Conservation (phyloP, 2,797 vertebrate genomes). For the Melanotaenia trifasciata region DNA sequence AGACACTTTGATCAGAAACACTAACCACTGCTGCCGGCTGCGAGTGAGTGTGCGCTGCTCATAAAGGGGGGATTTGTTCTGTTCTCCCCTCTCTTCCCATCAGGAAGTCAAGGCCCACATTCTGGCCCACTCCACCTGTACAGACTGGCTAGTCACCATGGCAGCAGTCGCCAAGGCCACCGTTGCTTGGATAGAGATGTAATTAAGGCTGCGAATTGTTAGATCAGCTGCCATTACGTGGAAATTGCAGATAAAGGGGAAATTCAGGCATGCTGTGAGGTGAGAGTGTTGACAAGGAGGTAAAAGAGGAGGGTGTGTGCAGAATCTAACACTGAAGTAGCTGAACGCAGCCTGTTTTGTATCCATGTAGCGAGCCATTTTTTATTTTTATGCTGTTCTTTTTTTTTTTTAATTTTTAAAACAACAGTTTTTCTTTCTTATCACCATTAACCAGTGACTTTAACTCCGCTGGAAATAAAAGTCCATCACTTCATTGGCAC, state of each 20-base stretch:
- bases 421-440: background rate
- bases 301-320: slow-evolving; percentile 22
- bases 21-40: slow-evolving; percentile 65
- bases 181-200: slow-evolving; percentile 76
- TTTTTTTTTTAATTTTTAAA: background rate
- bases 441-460: background rate
- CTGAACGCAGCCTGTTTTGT: background rate
- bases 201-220: slow-evolving; percentile 78
- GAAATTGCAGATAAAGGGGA: slow-evolving; percentile 77
- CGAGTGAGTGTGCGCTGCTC: slow-evolving; percentile 40
- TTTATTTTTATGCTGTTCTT: background rate
- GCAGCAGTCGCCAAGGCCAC: slow-evolving; percentile 81
- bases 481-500: slow-evolving; percentile 8
- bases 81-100: slow-evolving; percentile 76
- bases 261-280: slow-evolving; percentile 50
- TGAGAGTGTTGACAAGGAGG: slow-evolving; percentile 51
- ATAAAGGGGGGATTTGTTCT: slow-evolving; percentile 82
- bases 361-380: background rate
- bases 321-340: slow-evolving; percentile 8
- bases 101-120: slow-evolving; percentile 76
- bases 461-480: slow-evolving; percentile 16
- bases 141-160: slow-evolving; percentile 79
- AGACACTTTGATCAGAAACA: slow-evolving; percentile 67
- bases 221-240: slow-evolving; percentile 72
- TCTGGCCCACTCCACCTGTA: slow-evolving; percentile 84